Conservation (phyloP, 2,888 invertebrate genomes). For the Abrostola triplasia region DNA sequence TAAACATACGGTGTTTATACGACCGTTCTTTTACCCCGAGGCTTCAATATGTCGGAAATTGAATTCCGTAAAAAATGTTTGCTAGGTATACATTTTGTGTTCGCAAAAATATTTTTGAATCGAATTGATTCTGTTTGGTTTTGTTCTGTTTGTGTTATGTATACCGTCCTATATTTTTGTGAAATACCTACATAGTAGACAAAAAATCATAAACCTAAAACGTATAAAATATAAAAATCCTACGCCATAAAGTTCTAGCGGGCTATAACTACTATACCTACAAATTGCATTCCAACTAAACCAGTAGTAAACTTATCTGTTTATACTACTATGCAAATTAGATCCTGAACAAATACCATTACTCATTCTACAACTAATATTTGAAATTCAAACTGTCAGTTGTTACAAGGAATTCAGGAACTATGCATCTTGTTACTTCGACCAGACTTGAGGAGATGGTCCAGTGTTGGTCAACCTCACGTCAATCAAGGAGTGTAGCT, state of each 20-base stretch:
- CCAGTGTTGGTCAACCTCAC: conserved; percentile 78
- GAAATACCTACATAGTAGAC: too few species aligned
- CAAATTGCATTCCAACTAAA: conserved; percentile 18
- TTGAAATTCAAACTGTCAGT: conserved; percentile 72
- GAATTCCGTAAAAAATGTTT: conserved; percentile 26
- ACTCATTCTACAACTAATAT: conserved; percentile 75
- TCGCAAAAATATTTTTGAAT: not conserved
- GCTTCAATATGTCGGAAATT: conserved; percentile 46
- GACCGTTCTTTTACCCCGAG: conserved; percentile 48
- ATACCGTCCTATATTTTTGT: not conserved
- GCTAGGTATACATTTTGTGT: too few species aligned
- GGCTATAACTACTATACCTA: conserved; percentile 18
- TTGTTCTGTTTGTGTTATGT: not conserved
- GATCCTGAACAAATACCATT: conserved; percentile 67
- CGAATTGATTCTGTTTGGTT: not conserved
- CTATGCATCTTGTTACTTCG: conserved; percentile 70
- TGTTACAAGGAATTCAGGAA: conserved; percentile 62
- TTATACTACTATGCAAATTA: conserved; percentile 54
- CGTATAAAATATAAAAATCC: too few species aligned
- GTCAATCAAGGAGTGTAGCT: conserved; percentile 80
- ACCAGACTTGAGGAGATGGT: conserved; percentile 65
- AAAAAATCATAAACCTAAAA: too few species aligned
- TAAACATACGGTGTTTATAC: conserved; percentile 63
- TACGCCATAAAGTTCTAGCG: not conserved
- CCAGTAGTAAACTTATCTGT: conserved; percentile 38